A percentile compares a stretch with the other conserved stretches of the same genome.
phyloP scores from a whole-genome alignment of 1,140 invertebrate species.

The Ips typographus region DNA sequence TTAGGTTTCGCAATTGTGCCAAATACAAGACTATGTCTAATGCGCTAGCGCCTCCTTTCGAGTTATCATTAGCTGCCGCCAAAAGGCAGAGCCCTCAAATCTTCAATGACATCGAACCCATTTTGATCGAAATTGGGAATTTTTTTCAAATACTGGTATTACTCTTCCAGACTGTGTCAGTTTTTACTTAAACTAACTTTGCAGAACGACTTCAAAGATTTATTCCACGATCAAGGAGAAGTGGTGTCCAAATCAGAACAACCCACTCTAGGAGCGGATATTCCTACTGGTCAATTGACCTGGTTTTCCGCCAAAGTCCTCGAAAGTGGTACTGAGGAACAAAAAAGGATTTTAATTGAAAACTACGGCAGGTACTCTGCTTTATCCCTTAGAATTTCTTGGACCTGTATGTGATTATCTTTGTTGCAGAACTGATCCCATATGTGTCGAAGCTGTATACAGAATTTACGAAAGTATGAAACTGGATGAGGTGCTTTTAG shows the following conservation, averaged over 20 bases:
- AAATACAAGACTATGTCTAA: not conserved
- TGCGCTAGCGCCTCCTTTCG: not conserved
- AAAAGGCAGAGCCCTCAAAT: not conserved
- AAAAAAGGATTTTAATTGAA: not conserved
- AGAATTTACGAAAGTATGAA: not conserved
- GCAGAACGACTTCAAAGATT: conserved; percentile 3
- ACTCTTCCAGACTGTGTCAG: not conserved
- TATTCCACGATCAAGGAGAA: conserved; percentile 3
- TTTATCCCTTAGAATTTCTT: not conserved
- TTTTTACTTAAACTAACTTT: not conserved
- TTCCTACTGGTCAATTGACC: not conserved
- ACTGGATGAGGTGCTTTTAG: not conserved
- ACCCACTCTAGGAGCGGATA: not conserved
- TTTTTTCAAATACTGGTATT: not conserved
- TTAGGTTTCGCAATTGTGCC: not conserved
- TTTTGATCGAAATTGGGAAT: not conserved
- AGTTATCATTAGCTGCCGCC: not conserved
- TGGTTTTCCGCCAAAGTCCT: not conserved
- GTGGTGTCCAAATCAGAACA: not conserved
- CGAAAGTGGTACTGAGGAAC: not conserved
- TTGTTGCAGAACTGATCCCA: not conserved
- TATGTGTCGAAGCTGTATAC: not conserved
- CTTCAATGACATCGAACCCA: not conserved
- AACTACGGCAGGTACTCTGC: conserved; percentile 3
- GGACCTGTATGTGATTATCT: not conserved